Conservation (phyloP, 1,140 invertebrate genomes). For the Drosophila chauvacae region DNA sequence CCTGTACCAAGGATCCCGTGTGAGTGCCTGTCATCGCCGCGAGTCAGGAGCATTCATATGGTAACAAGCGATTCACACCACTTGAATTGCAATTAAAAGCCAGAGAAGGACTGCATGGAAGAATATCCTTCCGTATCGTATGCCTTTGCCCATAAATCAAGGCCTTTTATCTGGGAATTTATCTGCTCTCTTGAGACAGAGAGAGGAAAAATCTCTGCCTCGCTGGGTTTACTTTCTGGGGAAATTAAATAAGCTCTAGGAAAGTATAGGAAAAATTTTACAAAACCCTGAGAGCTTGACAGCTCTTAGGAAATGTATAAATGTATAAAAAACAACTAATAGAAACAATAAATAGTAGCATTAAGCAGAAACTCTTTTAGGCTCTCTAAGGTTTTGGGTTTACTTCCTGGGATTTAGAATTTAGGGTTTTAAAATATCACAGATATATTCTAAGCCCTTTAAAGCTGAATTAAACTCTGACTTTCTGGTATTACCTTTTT, state of each 20-base stretch:
- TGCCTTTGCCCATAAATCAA: conserved; percentile 13
- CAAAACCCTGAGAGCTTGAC: too few species aligned
- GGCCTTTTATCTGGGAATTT: conserved; percentile 11
- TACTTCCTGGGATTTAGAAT: too few species aligned
- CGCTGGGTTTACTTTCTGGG: neutral
- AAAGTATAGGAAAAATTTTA: neutral
- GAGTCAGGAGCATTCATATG: conserved; percentile 52
- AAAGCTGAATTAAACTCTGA: too few species aligned
- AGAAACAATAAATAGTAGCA: too few species aligned
- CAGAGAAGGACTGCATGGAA: neutral
- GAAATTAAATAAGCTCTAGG: neutral
- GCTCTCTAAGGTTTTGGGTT: too few species aligned
- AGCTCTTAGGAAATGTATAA: too few species aligned
- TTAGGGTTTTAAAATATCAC: too few species aligned
- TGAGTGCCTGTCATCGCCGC: conserved; percentile 51
- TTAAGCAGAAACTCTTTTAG: too few species aligned
- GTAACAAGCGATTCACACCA: conserved; percentile 49
- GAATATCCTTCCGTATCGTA: neutral
- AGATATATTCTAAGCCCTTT: too few species aligned
- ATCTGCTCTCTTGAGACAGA: neutral
- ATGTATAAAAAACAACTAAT: too few species aligned
- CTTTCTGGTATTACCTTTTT: too few species aligned
- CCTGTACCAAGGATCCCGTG: conserved; percentile 12
- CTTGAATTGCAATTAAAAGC: conserved; percentile 67
- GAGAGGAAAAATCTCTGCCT: neutral